These are phyloP conservation scores for Prostheceraeus crozeri DNA, from an alignment of 2,888 invertebrate species.

Conservation along the genomic window DNA sequence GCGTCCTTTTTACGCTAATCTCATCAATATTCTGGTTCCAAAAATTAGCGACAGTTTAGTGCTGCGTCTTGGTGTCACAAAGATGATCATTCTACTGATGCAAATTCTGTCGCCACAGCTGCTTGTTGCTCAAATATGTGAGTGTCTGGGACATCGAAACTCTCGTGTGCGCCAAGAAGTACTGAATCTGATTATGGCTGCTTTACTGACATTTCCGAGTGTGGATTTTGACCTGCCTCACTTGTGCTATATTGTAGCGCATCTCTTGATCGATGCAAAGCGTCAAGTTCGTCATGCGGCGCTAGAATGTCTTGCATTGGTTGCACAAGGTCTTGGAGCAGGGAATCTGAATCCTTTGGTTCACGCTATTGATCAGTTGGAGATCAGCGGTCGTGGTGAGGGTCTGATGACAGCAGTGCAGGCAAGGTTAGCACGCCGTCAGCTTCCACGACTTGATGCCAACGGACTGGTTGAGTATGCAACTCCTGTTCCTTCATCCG, in stretches of 20 bases:
- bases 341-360: conserved; percentile 62
- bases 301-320: conserved; percentile 70
- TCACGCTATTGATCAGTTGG: conserved; percentile 58
- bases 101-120: conserved; percentile 59
- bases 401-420: conserved; percentile 65
- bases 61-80: conserved; percentile 59
- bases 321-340: conserved; percentile 67
- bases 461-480: conserved; percentile 72
- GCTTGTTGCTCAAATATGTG: conserved; percentile 60
- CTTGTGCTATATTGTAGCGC: conserved; percentile 58
- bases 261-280: conserved; percentile 62
- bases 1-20: conserved; percentile 58
- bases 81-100: conserved; percentile 60
- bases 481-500: conserved; percentile 62
- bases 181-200: conserved; percentile 69
- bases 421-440: conserved; percentile 67
- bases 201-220: conserved; percentile 70
- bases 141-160: conserved; percentile 58
- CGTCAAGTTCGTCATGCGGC: conserved; percentile 65
- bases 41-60: conserved; percentile 59
- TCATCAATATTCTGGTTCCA: conserved; percentile 58
- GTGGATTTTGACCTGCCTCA: conserved; percentile 64
- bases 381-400: conserved; percentile 50
- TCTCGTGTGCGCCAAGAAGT: conserved; percentile 67
- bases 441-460: conserved; percentile 65